These are phyloP conservation scores for Lordiphosa fenestrarum DNA, from an alignment of 2,888 invertebrate species.

Conservation along the genomic window DNA sequence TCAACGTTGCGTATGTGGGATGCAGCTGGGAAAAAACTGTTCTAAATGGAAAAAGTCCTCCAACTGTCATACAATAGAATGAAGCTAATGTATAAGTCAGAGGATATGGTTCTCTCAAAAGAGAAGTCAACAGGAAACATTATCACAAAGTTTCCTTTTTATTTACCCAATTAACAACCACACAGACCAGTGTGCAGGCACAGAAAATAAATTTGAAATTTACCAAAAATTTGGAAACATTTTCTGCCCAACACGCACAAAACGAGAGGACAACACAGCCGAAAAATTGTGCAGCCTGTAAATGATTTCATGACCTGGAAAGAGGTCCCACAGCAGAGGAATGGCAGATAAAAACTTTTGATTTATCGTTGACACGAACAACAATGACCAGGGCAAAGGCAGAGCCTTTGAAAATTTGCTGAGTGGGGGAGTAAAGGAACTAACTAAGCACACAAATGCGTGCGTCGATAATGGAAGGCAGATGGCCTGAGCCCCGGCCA, in stretches of 20 bases:
- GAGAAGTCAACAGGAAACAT: no score
- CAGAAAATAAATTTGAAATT: not conserved
- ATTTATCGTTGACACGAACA: conserved; percentile 71
- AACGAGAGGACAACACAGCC: conserved; percentile 23
- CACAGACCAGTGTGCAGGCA: no score
- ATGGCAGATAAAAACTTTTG: conserved; percentile 64
- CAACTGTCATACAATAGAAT: no score
- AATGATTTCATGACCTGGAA: conserved; percentile 45
- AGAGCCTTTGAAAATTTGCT: conserved; percentile 12
- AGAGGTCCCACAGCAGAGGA: conserved; percentile 14
- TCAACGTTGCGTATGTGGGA: conserved; percentile 23
- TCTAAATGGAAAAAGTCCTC: no score
- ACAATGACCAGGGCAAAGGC: conserved; percentile 10
- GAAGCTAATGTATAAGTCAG: not conserved
- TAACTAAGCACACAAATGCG: conserved; percentile 16
- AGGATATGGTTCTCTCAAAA: no score
- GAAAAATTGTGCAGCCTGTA: conserved; percentile 48
- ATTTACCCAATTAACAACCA: not conserved
- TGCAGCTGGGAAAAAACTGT: no score
- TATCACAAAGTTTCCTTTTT: not conserved
- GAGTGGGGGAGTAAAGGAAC: conserved; percentile 9
- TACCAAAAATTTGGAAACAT: conserved; percentile 14
- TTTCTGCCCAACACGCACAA: conserved; percentile 40
- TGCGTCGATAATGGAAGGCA: conserved; percentile 14
- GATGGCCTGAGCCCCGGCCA: not conserved